phyloP scores from a whole-genome alignment of 2,113 vertebrate species.

The Spheniscus mendiculus region DNA sequence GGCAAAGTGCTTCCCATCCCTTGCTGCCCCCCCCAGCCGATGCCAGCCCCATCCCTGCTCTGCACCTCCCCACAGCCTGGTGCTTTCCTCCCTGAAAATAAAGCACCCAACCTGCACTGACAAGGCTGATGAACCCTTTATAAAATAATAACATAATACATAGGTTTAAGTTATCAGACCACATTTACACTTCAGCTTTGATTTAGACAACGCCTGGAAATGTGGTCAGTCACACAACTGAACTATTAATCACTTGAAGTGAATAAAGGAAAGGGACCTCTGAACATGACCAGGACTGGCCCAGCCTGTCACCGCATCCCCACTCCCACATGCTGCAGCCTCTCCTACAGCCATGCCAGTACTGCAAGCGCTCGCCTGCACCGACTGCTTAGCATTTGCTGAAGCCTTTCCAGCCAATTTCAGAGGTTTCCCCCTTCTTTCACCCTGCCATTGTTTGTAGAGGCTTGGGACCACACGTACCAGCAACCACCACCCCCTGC shows the following conservation, averaged over 20 bases:
- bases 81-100: background rate
- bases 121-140: background rate
- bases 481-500: background rate
- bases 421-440: background rate
- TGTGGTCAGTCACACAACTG: background rate
- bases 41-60: background rate
- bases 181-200: background rate
- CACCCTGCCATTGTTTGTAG: background rate
- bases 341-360: background rate
- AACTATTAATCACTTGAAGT: background rate
- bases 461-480: background rate
- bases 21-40: background rate
- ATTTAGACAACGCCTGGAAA: background rate
- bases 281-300: background rate
- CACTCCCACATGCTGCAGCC: fast-evolving
- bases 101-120: background rate
- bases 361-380: background rate
- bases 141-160: background rate
- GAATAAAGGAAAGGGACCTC: background rate
- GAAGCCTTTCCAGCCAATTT: background rate
- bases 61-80: background rate
- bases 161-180: background rate
- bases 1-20: background rate
- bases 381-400: background rate
- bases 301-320: background rate